Conservation (phyloP, 1,140 invertebrate species). For the Cotesia chilonis region DNA sequence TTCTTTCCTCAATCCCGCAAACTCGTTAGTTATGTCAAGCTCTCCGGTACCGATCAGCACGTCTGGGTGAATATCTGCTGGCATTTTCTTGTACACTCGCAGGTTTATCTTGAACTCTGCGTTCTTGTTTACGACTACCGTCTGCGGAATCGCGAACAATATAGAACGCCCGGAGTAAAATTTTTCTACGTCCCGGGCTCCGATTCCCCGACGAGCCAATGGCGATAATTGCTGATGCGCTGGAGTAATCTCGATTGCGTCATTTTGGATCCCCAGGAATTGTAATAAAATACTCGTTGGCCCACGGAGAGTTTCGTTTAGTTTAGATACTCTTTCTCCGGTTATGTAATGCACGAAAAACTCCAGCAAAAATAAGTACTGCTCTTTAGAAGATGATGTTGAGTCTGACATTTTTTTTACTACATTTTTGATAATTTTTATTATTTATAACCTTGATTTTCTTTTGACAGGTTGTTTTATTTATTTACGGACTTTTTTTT, state of each 20-base stretch:
- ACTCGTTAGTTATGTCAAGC: conserved; percentile 55
- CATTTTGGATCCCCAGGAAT: conserved; percentile 53
- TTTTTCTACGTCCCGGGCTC: conserved; percentile 46
- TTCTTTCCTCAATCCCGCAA: conserved; percentile 52
- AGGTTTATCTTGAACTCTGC: conserved; percentile 49
- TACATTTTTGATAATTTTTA: conserved; percentile 9
- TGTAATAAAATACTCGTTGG: conserved; percentile 54
- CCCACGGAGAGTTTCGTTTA: conserved; percentile 58
- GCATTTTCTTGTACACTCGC: conserved; percentile 51
- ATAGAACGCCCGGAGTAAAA: conserved; percentile 56
- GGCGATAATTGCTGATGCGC: conserved; percentile 52
- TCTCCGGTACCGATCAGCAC: conserved; percentile 49
- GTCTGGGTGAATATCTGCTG: conserved; percentile 46
- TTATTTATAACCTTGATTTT: too few species aligned
- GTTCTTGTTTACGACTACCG: conserved; percentile 34
- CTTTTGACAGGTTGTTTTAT: too few species aligned
- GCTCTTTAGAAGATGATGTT: conserved; percentile 35
- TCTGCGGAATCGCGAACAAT: conserved; percentile 50
- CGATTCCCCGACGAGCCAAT: conserved; percentile 31
- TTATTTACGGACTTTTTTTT: too few species aligned
- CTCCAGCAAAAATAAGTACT: conserved; percentile 59
- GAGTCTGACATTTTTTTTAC: conserved; percentile 21
- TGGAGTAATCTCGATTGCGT: conserved; percentile 48
- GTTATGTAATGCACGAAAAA: conserved; percentile 54
- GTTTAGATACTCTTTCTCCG: conserved; percentile 49